These are phyloP conservation scores for Asteroscopus sphinx DNA, from an alignment of 2,888 invertebrate species.

Conservation along the genomic window DNA sequence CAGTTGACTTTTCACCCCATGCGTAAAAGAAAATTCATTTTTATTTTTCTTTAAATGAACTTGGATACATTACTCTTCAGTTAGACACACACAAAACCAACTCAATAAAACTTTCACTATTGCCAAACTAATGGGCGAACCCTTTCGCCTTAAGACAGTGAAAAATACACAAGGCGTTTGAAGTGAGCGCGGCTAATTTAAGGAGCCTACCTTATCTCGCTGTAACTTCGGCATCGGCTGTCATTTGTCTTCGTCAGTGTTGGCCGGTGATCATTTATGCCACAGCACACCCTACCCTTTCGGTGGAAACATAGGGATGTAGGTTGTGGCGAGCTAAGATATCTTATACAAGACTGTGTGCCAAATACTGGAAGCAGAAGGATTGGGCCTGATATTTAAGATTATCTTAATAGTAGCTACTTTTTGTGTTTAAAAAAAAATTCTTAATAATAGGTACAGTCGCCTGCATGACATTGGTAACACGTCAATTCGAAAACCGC, in stretches of 20 bases:
- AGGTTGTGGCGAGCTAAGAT: conserved; percentile 32
- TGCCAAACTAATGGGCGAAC: conserved; percentile 57
- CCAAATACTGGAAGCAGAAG: too few relatives aligned
- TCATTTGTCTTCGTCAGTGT: conserved; percentile 90
- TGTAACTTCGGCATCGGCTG: conserved; percentile 87
- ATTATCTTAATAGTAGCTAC: too few relatives aligned
- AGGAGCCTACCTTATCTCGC: conserved; percentile 88
- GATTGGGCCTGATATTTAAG: too few relatives aligned
- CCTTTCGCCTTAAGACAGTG: conserved; percentile 76
- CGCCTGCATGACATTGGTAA: too few relatives aligned
- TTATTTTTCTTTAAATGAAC: conserved; percentile 9
- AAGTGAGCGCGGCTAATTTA: conserved; percentile 88
- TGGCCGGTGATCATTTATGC: conserved; percentile 90
- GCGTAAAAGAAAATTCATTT: too few relatives aligned
- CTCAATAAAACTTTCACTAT: conserved; percentile 58
- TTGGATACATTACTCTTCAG: neutral
- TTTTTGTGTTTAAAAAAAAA: too few relatives aligned
- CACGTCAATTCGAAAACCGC: too few relatives aligned
- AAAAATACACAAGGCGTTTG: conserved; percentile 80
- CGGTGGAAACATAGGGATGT: conserved; percentile 64
- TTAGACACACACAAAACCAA: conserved; percentile 46
- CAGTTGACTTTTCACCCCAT: too few relatives aligned
- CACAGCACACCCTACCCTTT: conserved; percentile 90
- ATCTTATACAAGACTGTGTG: neutral
- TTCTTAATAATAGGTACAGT: too few relatives aligned